Base-by-base conservation (phyloP, 1,140 invertebrate genomes). In the Augochlora pura region DNA sequence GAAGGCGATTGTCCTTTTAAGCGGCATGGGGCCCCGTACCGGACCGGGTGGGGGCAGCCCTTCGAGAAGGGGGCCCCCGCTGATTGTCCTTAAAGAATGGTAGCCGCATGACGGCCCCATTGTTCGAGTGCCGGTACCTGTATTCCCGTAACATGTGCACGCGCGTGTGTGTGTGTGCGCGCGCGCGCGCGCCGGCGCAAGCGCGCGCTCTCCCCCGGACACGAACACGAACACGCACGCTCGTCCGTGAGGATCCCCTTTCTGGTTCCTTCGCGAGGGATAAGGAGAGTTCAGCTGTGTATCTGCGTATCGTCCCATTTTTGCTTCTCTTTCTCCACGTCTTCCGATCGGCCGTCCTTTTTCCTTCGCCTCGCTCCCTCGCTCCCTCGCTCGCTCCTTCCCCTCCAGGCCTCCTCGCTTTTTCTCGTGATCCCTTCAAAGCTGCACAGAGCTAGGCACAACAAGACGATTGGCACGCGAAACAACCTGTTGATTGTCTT, bases 1-100 rank as follows among this genome's bases (percentile, higher is more conserved):
- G 90, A 82, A 87, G 90, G 79, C 87, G 90, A 91, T 91, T 91
- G 90, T 91, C 90, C 90, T 91, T 91, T 91, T 91, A 91, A 89
- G 88, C 89, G 88, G 84, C 82, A 87, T 79, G 71, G 65, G 82
- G 67, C 70, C 27, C 66, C 62, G 80, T 57, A 79, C 32, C 54
- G 57, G 57, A 27, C 69, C n/a, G 66, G 63, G 79, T 80, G 80
- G 73, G 77, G 64, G 49, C 32, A 70, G 64, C 65, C 57, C 83
- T 59, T 72, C 76, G 80, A 76, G 79, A 77, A 83, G 75, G 71
- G 75, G 62, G 74, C 72, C 83, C 68, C 69, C 74, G 76, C 84
- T 87, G 88, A 89, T 89, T 89, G 86, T 88, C 78, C 87, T 70
- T 87, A 82, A 89, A 90, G 90, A 91, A 91, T 90, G 85, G 86